These are phyloP conservation scores for Dorcus parallelipipedus DNA, from an alignment of 2,888 invertebrate genomes.

Conservation along the genomic window DNA sequence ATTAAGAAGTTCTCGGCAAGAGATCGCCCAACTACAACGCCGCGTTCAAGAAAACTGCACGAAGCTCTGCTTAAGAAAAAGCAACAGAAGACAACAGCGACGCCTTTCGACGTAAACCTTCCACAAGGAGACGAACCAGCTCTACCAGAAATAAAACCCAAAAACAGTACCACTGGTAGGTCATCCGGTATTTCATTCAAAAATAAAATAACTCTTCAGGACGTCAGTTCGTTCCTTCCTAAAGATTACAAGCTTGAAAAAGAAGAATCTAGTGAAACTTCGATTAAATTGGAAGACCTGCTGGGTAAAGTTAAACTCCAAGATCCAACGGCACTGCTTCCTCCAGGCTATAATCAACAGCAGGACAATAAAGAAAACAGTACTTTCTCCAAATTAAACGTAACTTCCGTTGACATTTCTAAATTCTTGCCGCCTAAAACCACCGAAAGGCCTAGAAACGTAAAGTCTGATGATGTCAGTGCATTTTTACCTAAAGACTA, in stretches of 20 bases:
- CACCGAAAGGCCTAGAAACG: neutral
- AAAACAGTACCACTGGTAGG: constrained; percentile 51
- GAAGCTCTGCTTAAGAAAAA: constrained; percentile 51
- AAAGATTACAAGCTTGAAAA: constrained; percentile 27
- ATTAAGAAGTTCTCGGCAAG: constrained; percentile 63
- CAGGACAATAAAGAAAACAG: constrained; percentile 17
- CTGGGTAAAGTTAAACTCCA: constrained; percentile 5
- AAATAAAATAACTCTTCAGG: constrained; percentile 10
- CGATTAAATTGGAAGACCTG: neutral
- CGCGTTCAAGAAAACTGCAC: constrained; percentile 26
- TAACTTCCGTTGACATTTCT: constrained; percentile 38
- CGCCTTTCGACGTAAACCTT: constrained; percentile 29
- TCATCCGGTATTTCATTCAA: constrained; percentile 52
- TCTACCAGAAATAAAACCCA: constrained; percentile 30
- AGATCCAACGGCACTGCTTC: constrained; percentile 40
- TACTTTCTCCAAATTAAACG: constrained; percentile 26
- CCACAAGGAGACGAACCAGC: constrained; percentile 42
- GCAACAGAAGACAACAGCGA: constrained; percentile 48
- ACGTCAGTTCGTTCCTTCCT: constrained; percentile 41
- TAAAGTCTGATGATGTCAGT: constrained; percentile 39
- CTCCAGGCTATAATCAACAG: constrained; percentile 30
- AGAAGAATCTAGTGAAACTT: constrained; percentile 3
- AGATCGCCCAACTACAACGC: constrained; percentile 37
- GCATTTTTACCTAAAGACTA: constrained; percentile 54
- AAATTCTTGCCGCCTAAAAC: constrained; percentile 10